phyloP scores from a whole-genome alignment of 2,113 vertebrate genomes.

The Salvator merianae region DNA sequence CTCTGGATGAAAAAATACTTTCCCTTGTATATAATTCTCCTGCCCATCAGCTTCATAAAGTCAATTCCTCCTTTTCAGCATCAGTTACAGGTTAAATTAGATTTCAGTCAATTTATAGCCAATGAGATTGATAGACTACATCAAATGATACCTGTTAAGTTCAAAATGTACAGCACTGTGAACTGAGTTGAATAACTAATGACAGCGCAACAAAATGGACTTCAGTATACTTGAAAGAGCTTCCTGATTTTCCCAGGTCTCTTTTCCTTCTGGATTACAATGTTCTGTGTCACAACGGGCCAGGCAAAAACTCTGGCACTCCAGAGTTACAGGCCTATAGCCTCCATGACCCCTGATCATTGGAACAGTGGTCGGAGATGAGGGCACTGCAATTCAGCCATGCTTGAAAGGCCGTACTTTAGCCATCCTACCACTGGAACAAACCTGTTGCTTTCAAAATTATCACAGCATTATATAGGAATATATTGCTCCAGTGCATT shows the following conservation, averaged over 20 bases:
- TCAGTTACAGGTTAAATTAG: background rate
- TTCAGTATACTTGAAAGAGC: background rate
- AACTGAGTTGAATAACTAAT: background rate
- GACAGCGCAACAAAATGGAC: background rate
- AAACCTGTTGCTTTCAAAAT: background rate
- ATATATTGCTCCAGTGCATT: background rate
- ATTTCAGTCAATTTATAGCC: background rate
- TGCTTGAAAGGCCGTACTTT: no score
- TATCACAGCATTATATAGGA: background rate
- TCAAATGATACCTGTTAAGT: background rate
- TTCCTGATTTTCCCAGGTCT: background rate
- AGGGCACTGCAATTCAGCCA: no score
- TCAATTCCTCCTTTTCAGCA: background rate
- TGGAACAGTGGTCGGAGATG: no score
- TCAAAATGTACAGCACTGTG: background rate
- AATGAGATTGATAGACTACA: background rate
- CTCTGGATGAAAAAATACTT: no score
- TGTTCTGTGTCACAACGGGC: background rate
- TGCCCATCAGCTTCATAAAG: no score
- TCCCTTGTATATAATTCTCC: no score
- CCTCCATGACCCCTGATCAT: no score
- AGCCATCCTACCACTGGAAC: background rate
- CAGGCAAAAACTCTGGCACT: background rate
- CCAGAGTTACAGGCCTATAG: no score
- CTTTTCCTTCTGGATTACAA: background rate